Base-by-base conservation (phyloP, 2,113 vertebrate genomes). In the Cygnus atratus region DNA sequence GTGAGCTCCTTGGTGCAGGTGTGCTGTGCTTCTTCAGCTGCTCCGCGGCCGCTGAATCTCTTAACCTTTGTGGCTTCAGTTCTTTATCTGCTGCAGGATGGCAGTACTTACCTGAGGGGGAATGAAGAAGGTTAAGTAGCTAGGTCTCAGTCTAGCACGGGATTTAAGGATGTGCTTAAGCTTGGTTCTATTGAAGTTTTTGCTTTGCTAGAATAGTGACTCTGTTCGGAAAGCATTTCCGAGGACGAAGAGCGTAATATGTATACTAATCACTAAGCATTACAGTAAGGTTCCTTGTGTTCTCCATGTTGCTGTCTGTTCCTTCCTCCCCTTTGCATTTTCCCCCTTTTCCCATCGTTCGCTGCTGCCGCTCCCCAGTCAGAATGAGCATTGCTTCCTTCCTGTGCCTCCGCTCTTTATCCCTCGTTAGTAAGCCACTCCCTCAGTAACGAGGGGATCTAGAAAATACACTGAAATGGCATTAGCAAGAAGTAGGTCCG, bases 381-480 rank as follows among this genome's bases (percentile, higher is more conserved):
- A 50, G 72, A 28, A 3, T 41, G 39, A 55, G 68, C 3, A 1
- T 48, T 88, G 77, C 70, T 93, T 91, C 82, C 41, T 89, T 76
- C 73, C 77, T 48, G 19, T 68, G 83, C 66, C 73, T 84, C 76
- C 24, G 91, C 71, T 78, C 91, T 87, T 93, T 87, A 93, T 91
- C 84, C 73, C 59, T 59, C 9, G 0, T 78, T 44, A 57, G 37
- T 84, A 82, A 94, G 73, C 91, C 91, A 65, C 94, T 92, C 86
- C 91, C 65, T 91, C 81, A 50, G 71, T 57, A 79, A 82, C 0
- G 6, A 91, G 58, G 62, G 15, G 41, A 89, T 92, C 84, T 93
- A 76, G 84, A 91, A 94, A 95, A 89, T 41, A 31, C 81, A 87
- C 81, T 79, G 89, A 82, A 95, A 91, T 87, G 84, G 61, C 55